phyloP scores from a whole-genome alignment of 2,113 vertebrate species.

The Aspidoscelis tigris region DNA sequence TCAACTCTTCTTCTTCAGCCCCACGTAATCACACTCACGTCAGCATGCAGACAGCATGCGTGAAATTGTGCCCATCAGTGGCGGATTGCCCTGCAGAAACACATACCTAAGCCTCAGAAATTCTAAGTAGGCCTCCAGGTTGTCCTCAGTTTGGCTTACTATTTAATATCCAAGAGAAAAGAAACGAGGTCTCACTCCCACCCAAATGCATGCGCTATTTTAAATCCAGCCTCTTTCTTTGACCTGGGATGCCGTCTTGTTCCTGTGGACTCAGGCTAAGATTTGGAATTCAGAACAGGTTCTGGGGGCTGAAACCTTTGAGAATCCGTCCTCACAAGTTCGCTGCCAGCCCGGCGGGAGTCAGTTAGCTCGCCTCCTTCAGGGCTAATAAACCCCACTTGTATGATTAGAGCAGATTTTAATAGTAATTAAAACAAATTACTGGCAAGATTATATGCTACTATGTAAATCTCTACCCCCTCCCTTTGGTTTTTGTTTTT shows the following conservation, averaged over 20 bases:
- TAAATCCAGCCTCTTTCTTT: neutral
- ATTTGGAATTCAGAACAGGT: constrained; percentile 9
- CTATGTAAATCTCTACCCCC: constrained; percentile 39
- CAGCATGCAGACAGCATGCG: too few species aligned
- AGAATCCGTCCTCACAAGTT: neutral
- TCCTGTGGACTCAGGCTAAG: neutral
- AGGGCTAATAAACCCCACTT: constrained; percentile 40
- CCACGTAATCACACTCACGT: too few species aligned
- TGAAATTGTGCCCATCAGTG: too few species aligned
- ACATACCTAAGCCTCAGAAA: neutral
- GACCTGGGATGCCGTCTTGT: neutral
- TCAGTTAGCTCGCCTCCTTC: neutral
- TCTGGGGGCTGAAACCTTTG: constrained; percentile 1
- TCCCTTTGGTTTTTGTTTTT: neutral
- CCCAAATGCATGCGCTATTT: neutral
- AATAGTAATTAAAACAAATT: constrained; percentile 58
- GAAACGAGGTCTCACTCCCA: neutral
- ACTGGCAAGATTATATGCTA: constrained; percentile 47
- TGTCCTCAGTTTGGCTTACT: neutral
- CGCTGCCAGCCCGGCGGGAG: constrained; percentile 28
- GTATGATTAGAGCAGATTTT: constrained; percentile 60
- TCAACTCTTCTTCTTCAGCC: too few species aligned
- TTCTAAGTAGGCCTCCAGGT: neutral
- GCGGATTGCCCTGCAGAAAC: too few species aligned
- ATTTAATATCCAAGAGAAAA: neutral